Percentiles rank a stretch among this genome's conserved stretches.
phyloP scores from a whole-genome alignment of 2,113 vertebrate species.

The Origma solitaria region DNA sequence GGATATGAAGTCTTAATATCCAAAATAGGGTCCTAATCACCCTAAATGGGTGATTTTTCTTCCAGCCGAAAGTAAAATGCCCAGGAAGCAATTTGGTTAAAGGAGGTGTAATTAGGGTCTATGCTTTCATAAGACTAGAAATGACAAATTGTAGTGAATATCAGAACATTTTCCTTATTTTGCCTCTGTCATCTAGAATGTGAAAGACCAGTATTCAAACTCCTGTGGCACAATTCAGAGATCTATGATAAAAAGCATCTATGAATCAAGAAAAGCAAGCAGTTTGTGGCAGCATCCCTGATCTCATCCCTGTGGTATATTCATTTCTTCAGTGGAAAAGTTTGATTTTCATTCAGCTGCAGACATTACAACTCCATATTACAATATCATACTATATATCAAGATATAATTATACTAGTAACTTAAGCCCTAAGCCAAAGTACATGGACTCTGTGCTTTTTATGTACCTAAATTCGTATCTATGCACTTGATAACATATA shows the following conservation, averaged over 20 bases:
- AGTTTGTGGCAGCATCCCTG: background rate
- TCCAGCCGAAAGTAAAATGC: background rate
- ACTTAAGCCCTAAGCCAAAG: background rate
- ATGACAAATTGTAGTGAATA: background rate
- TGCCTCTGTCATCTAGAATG: background rate
- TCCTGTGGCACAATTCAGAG: background rate
- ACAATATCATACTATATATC: rapidly evolving
- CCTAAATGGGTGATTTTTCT: background rate
- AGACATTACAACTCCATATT: background rate
- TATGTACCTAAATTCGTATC: background rate
- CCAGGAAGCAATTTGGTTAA: background rate
- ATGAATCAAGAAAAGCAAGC: background rate
- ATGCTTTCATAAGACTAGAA: background rate
- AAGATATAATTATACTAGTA: background rate
- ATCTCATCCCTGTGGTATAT: background rate
- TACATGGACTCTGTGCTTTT: background rate
- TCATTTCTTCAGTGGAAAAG: background rate
- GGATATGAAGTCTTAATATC: background rate
- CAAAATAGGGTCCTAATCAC: background rate
- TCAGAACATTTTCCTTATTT: background rate
- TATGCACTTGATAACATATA: background rate
- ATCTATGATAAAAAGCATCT: background rate
- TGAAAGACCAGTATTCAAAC: background rate
- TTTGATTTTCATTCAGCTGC: background rate
- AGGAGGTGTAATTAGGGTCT: background rate